These are phyloP conservation scores for Harpagoxenus sublaevis DNA, from an alignment of 2,888 invertebrate genomes.

Conservation along the genomic window DNA sequence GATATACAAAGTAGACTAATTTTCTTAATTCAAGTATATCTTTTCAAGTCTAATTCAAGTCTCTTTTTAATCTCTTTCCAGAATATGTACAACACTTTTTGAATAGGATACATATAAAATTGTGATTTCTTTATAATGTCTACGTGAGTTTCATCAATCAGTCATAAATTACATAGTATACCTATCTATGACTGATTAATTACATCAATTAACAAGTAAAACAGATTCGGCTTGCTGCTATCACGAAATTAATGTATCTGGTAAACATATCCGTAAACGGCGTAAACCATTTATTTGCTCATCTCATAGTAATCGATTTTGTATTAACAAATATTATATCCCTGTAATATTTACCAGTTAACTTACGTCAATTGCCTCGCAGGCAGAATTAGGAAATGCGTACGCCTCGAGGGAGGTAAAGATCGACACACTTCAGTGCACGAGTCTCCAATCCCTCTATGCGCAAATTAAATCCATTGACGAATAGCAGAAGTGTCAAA, in stretches of 20 bases:
- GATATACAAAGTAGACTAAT: background rate
- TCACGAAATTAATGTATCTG: background rate
- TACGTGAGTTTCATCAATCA: no score
- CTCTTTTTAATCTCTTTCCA: no score
- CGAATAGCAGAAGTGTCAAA: conserved; percentile 40
- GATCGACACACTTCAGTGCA: background rate
- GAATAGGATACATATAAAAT: no score
- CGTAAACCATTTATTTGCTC: background rate
- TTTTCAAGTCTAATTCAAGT: no score
- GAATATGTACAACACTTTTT: no score
- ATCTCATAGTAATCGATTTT: background rate
- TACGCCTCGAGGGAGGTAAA: background rate
- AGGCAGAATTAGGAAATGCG: background rate
- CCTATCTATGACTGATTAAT: conserved; percentile 11
- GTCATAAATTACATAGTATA: background rate
- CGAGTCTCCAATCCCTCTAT: background rate
- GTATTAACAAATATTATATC: background rate
- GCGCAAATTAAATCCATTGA: conserved; percentile 43
- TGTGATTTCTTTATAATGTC: no score
- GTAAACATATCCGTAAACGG: background rate
- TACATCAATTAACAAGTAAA: conserved; percentile 27
- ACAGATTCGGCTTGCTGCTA: background rate
- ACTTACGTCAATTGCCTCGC: background rate
- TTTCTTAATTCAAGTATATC: no score
- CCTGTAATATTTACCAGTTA: background rate